Evolutionary conservation across 2,113 vertebrate genomes (phyloP).

Genomic region (Ahaetulla prasina): DNA sequence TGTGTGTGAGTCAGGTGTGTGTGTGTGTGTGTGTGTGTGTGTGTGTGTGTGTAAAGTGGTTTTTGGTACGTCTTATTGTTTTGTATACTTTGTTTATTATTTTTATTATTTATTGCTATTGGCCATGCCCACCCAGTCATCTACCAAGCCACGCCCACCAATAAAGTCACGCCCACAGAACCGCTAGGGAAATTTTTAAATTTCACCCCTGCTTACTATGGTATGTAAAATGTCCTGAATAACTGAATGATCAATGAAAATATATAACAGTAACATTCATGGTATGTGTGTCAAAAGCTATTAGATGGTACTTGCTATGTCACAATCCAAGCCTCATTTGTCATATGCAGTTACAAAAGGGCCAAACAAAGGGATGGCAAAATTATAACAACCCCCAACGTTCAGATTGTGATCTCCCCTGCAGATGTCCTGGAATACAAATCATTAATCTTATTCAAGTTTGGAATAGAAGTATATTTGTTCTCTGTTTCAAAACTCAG

Average conservation of each 20-base stretch:
- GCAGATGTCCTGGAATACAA: neutral
- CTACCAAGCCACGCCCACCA: too few relatives aligned
- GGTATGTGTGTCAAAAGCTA: neutral
- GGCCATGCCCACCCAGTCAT: too few relatives aligned
- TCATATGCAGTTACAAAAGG: neutral
- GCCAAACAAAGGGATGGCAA: neutral
- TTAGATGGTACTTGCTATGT: neutral
- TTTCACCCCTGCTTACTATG: too few relatives aligned
- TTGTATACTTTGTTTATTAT: too few relatives aligned
- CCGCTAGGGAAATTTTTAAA: too few relatives aligned
- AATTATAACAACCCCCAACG: neutral
- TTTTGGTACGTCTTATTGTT: too few relatives aligned
- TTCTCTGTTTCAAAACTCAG: neutral
- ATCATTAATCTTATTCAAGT: neutral
- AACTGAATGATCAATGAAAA: neutral
- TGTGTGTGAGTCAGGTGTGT: too few relatives aligned
- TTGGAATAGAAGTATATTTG: neutral
- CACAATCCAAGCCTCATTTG: neutral
- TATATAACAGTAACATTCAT: neutral
- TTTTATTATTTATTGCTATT: too few relatives aligned
- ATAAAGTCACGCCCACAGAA: too few relatives aligned
- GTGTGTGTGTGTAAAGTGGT: too few relatives aligned
- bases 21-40: too few relatives aligned
- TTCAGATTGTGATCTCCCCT: neutral
- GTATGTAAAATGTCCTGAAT: neutral